These are phyloP conservation scores for Fragum whitleyi DNA, from an alignment of 2,888 invertebrate genomes.

Conservation along the genomic window DNA sequence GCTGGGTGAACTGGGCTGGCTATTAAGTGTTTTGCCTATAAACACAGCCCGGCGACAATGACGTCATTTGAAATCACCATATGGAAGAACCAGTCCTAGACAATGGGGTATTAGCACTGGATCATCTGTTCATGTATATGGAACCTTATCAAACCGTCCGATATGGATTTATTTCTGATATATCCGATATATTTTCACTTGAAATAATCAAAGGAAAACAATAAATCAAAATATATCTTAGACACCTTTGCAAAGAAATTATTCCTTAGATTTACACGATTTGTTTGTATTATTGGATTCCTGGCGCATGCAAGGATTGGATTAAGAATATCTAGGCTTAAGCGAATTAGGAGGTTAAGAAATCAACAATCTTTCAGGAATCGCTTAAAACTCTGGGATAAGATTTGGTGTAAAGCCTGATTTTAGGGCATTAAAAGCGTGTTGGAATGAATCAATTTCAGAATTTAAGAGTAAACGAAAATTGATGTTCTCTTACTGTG, in stretches of 20 bases:
- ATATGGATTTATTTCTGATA: too few species aligned
- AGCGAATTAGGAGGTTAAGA: conserved; percentile 1
- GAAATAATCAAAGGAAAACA: too few species aligned
- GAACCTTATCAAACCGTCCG: too few species aligned
- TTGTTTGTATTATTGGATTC: not conserved
- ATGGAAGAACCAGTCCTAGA: too few species aligned
- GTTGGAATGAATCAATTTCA: conserved; percentile 39
- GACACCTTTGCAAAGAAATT: not conserved
- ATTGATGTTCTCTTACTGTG: conserved; percentile 25
- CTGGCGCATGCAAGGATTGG: not conserved
- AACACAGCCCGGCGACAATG: too few species aligned
- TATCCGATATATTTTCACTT: too few species aligned
- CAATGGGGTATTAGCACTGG: too few species aligned
- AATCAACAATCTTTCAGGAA: conserved; percentile 25
- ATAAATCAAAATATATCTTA: not conserved
- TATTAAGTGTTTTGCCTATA: too few species aligned
- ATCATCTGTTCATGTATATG: too few species aligned
- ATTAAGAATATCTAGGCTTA: not conserved
- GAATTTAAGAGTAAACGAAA: conserved; percentile 51
- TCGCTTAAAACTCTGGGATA: conserved; percentile 49
- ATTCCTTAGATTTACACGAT: not conserved
- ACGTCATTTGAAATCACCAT: too few species aligned
- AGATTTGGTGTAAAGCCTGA: conserved; percentile 53
- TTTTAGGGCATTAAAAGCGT: conserved; percentile 52
- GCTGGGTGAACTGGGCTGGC: too few species aligned